Percentiles rank a stretch among this genome's conserved stretches.
Evolutionary conservation across 2,797 vertebrate species (phyloP).

Genomic region (Euphonia xanthogaster): DNA sequence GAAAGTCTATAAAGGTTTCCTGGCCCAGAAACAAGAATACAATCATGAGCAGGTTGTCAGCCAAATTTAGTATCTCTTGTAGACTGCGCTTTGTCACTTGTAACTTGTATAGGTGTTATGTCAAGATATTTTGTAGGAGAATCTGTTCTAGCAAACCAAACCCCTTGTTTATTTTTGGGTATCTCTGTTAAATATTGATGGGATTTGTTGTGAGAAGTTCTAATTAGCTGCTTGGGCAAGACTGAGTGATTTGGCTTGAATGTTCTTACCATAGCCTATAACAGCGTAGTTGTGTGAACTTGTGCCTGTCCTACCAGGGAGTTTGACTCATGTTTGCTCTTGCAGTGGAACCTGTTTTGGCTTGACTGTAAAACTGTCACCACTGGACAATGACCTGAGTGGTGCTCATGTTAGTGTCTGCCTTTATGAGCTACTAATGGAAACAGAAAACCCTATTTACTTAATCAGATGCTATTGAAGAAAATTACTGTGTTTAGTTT

Average conservation of each 20-base stretch:
- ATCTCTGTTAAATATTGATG: conserved; percentile 1
- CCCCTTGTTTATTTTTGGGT: not conserved
- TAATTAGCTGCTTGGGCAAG: conserved; percentile 10
- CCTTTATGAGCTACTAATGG: not conserved
- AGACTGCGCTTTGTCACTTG: not conserved
- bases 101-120: not conserved
- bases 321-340: not conserved
- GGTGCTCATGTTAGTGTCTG: not conserved
- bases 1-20: not conserved
- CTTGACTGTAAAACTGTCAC: not conserved
- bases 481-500: not conserved
- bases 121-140: not conserved
- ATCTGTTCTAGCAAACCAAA: conserved; percentile 14
- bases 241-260: not conserved
- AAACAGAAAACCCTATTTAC: not conserved
- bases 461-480: not conserved
- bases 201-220: conserved; percentile 23
- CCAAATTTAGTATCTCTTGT: not conserved
- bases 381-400: not conserved
- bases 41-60: not conserved
- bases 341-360: not conserved
- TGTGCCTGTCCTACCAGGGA: not conserved
- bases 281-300: not conserved
- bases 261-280: not conserved
- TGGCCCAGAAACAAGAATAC: not conserved